Evolutionary conservation across 1,140 invertebrate species (phyloP), one percentile per base, ranked within the genome.

Genomic region (Parapsyche elsis): DNA sequence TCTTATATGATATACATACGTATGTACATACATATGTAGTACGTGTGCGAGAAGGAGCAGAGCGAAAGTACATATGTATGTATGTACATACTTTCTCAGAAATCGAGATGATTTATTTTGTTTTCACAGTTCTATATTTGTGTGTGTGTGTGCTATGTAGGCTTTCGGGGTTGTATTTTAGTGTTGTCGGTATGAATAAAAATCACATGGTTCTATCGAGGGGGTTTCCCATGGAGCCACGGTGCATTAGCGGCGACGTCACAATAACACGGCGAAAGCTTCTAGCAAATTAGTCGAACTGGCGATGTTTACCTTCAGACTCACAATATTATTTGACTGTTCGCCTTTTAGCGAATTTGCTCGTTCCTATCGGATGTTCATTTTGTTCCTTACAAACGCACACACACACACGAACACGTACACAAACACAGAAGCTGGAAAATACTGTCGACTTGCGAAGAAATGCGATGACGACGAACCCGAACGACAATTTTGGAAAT

Each of bases 221-320:
- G 30, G 30, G 71, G 26, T 23, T 70, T 23, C 21, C n/a, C n/a
- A 5, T 12, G 24, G 64, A 73, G 71, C 23, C 71, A n/a, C 4
- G 70, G 26, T 80, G 79, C 79, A 80, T 80, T 80, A 80, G 38
- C 5, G 44, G 24, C 53, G 45, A 80, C 79, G 79, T 75, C 79
- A 73, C 79, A 76, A 80, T 75, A 80, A 76, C 79, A 76, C 21
- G 71, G 61, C 75, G 71, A 80, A 80, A 80, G 79, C 79, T 80
- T 80, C 73, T 64, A 45, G 30, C 30, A 38, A 73, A 80, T 80
- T 80, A 80, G 74, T 71, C 74, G 53, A 67, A 78, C 76, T 26
- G 24, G 38, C 59, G 49, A 45, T 80, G 79, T 80, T 80, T 80
- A 80, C 53, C 79, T 76, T 38, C 30, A 38, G 30, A 38, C 30